Evolutionary conservation across 2,888 invertebrate species (phyloP), one percentile per base, ranked within the genome.

Genomic region (Limenitis camilla): DNA sequence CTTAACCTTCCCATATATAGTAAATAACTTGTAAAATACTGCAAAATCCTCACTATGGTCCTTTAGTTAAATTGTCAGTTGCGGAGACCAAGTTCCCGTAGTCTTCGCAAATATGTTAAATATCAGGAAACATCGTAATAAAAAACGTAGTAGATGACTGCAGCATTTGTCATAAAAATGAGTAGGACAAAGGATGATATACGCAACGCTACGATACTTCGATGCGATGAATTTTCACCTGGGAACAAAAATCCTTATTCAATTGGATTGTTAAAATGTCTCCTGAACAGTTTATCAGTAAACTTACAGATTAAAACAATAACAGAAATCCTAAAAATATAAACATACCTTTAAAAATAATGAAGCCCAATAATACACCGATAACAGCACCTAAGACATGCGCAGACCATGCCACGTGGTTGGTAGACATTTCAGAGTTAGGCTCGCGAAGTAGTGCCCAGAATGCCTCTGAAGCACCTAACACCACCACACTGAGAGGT

Each of bases 321-420:
- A 19, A 19, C 1, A 1, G 3, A 1, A 19, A 19, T 19, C 3
- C 1, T 19, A 19, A 2, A 19, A 19, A 19, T 19, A 19, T 0
- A 8, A 28, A 36, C 29, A 30, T 45, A 87, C 83, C 86, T 44
- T 72, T 81, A 61, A 89, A 92, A 7, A 91, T 72, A 8, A 91
- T 72, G 52, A 92, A 89, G 5, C 91, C 92, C 4, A 92, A 66
- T 5, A 92, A 79, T 1, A 92, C 76, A 0, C 94, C 94, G 1
- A 90, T 87, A 1, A 90, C 71, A 4, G 92, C 93, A 5, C 94
- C 94, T 5, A 91, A 89, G 10, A 89, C 80, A 68, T 94, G 94
- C 5, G 94, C 93, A 1, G 92, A 90, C 90, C 93, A 90, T 38
- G 93, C 92, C 55, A 93, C 88, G 59, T 75, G 72, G 11, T 72